Evolutionary conservation across 1,140 invertebrate species (phyloP).

Genomic region (Scaptomyza hsui): DNA sequence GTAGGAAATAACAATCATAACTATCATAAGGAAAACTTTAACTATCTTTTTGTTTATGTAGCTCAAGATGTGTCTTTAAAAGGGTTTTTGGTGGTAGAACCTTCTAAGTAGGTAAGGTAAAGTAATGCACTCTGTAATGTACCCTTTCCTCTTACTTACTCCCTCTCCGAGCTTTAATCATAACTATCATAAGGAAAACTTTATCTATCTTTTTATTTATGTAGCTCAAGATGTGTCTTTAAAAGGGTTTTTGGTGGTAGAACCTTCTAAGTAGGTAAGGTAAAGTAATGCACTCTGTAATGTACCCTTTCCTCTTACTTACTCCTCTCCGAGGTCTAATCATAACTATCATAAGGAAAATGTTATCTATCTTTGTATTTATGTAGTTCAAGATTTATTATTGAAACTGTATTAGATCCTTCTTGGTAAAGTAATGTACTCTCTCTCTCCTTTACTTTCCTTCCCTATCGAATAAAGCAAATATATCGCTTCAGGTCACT

Average conservation of each 20-base stretch:
- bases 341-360: neutral
- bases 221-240: no score
- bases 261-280: no score
- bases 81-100: no score
- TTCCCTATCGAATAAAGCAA: neutral
- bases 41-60: neutral
- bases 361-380: neutral
- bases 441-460: neutral
- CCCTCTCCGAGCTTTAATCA: neutral
- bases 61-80: no score
- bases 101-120: no score
- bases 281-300: no score
- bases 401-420: no score
- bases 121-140: no score
- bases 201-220: neutral
- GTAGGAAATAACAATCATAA: conserved; percentile 5
- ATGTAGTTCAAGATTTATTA: no score
- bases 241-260: no score
- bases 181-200: neutral
- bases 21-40: neutral
- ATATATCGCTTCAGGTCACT: conserved; percentile 31
- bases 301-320: neutral
- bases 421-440: no score
- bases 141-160: neutral
- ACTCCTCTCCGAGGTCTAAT: neutral